Evolutionary conservation across 2,797 vertebrate species (phyloP).

Genomic region (Eremophila alpestris): DNA sequence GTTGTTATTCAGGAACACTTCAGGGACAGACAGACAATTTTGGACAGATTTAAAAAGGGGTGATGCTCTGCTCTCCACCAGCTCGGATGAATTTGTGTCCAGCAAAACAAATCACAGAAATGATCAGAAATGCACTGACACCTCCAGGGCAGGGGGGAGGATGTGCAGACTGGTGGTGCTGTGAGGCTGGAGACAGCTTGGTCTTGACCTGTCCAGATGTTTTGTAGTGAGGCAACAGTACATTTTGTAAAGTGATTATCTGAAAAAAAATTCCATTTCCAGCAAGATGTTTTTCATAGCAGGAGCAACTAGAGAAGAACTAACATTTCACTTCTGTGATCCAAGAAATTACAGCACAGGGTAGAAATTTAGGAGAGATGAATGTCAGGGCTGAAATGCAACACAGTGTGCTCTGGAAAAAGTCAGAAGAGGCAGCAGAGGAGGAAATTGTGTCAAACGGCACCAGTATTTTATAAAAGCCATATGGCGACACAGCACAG

Average conservation of each 20-base stretch:
- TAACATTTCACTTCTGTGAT: not conserved
- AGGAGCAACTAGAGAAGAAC: not conserved
- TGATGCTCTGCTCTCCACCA: not conserved
- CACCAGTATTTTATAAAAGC: not conserved
- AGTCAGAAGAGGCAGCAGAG: not conserved
- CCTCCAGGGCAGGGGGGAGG: not conserved
- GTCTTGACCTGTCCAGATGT: not conserved
- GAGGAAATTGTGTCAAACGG: not conserved
- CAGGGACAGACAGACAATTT: not conserved
- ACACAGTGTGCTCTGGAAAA: not conserved
- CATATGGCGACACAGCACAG: accelerated
- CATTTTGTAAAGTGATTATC: not conserved
- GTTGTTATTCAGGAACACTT: not conserved
- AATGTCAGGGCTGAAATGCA: not conserved
- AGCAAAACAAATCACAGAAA: not conserved
- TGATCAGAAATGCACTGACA: not conserved
- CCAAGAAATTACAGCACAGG: constrained; percentile 29
- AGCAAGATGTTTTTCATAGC: not conserved
- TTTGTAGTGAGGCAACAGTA: not conserved
- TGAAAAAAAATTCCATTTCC: not conserved
- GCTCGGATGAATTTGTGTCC: not conserved
- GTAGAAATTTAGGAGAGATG: not conserved
- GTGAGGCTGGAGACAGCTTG: not conserved
- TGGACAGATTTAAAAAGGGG: not conserved
- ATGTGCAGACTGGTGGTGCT: not conserved